phyloP scores from a whole-genome alignment of 2,888 invertebrate genomes.

The Hydraecia micacea region DNA sequence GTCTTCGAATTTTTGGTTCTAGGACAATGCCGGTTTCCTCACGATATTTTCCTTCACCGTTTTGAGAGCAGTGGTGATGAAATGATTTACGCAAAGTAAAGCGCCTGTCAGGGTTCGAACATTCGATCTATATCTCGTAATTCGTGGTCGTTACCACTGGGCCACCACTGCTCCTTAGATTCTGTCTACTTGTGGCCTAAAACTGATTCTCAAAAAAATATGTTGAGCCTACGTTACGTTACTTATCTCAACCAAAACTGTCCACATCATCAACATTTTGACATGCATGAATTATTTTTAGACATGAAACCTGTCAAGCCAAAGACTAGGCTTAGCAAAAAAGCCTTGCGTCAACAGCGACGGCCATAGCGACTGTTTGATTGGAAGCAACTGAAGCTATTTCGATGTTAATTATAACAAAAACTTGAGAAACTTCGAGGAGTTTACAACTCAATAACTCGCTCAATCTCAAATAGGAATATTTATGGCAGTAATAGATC shows the following conservation, averaged over 20 bases:
- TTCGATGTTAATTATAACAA: conserved; percentile 15
- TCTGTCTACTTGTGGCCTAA: background rate
- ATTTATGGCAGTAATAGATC: conserved; percentile 5
- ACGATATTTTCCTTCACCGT: no score
- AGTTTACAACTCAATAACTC: conserved; percentile 11
- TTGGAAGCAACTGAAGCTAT: background rate
- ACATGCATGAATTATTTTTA: background rate
- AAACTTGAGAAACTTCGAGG: conserved; percentile 13
- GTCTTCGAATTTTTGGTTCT: no score
- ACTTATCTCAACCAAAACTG: background rate
- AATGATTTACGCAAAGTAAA: no score
- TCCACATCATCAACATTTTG: background rate
- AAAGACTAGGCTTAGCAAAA: conserved; percentile 2
- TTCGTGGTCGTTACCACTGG: no score
- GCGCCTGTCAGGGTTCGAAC: no score
- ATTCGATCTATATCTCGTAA: no score
- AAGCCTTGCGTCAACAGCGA: background rate
- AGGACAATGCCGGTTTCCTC: no score
- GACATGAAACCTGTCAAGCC: background rate
- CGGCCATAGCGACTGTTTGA: background rate
- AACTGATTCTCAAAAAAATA: background rate
- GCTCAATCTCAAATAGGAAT: conserved; percentile 11
- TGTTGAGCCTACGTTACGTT: background rate
- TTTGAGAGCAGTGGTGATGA: no score
- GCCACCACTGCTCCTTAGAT: no score